Conservation (phyloP, 2,113 vertebrate genomes). For the Chamaea fasciata region DNA sequence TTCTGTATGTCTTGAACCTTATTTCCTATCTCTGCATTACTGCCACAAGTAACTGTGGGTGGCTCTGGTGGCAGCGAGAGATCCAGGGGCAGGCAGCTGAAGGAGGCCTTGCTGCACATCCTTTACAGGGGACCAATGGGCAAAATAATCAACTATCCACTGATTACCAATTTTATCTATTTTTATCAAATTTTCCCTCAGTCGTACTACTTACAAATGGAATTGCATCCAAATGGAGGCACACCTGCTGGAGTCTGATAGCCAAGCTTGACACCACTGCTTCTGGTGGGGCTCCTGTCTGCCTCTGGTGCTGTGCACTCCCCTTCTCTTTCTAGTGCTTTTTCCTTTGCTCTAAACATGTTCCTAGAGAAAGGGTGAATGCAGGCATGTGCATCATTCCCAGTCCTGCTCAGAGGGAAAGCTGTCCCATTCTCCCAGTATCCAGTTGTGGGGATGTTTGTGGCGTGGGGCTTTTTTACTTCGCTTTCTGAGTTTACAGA, state of each 20-base stretch:
- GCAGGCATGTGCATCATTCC: rapidly evolving
- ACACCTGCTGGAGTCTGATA: neutral
- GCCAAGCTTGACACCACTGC: rapidly evolving
- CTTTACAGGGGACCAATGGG: neutral
- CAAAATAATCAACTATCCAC: neutral
- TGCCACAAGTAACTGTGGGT: neutral
- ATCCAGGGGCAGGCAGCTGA: neutral
- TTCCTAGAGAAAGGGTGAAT: neutral
- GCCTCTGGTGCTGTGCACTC: neutral
- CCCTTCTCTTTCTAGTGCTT: neutral
- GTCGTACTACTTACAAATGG: neutral
- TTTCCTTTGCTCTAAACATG: neutral
- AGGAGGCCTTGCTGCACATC: rapidly evolving
- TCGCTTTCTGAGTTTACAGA: neutral
- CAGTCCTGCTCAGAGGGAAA: neutral
- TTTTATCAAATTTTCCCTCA: neutral
- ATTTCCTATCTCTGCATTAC: neutral
- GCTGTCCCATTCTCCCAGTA: neutral
- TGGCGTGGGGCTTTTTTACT: neutral
- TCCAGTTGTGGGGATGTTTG: neutral
- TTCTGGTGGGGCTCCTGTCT: neutral
- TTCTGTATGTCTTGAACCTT: neutral
- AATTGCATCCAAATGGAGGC: neutral
- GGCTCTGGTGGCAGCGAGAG: neutral
- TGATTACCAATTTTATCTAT: neutral